Conservation (phyloP, 2,888 invertebrate genomes). For the Strigamia maritima region DNA sequence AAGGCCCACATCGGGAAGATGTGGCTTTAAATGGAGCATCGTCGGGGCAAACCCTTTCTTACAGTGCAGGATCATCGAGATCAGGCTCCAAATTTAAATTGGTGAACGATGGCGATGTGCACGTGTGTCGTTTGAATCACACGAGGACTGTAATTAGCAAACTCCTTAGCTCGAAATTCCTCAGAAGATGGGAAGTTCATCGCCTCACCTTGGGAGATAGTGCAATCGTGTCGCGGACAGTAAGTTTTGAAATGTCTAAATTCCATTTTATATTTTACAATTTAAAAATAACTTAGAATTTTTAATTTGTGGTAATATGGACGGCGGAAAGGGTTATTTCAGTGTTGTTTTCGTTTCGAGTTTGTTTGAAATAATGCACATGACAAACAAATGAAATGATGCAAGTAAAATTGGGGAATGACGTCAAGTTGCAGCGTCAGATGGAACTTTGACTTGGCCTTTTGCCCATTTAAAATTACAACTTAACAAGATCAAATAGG, state of each 20-base stretch:
- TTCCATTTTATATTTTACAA: too few species aligned
- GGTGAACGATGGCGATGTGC: constrained; percentile 67
- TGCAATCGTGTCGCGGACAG: constrained; percentile 69
- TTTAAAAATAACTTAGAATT: too few species aligned
- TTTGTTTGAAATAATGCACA: background rate
- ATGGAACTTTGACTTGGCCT: constrained; percentile 30
- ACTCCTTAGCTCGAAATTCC: constrained; percentile 71
- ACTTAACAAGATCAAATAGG: constrained; percentile 5
- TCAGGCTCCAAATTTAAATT: constrained; percentile 60
- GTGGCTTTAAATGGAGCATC: background rate
- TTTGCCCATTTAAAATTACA: constrained; percentile 21
- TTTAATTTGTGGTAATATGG: too few species aligned
- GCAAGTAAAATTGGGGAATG: background rate
- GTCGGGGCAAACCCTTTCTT: background rate
- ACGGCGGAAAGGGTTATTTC: too few species aligned
- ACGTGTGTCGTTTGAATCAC: constrained; percentile 72
- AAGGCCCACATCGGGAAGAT: background rate
- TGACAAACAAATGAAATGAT: background rate
- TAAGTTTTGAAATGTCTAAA: constrained; percentile 53
- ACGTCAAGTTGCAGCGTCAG: constrained; percentile 3
- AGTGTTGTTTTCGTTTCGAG: background rate
- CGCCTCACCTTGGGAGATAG: constrained; percentile 66
- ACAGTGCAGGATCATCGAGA: background rate
- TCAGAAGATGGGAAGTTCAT: constrained; percentile 74
- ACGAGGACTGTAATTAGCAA: constrained; percentile 74